phyloP scores from a whole-genome alignment of 2,113 vertebrate genomes.

The Neodontobutis hainanensis region DNA sequence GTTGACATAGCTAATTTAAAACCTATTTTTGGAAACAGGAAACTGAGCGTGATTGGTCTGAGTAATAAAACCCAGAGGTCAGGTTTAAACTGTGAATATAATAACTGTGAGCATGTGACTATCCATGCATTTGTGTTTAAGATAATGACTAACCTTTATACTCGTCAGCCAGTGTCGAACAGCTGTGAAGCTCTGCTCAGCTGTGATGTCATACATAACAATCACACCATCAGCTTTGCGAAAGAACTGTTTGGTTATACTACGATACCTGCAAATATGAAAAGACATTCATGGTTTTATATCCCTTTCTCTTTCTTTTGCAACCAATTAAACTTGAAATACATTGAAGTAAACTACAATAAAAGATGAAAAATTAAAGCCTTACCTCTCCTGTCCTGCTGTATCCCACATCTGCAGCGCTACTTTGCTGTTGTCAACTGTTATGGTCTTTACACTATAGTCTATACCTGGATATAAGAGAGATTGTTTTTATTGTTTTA shows the following conservation, averaged over 20 bases:
- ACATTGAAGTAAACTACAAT: no score
- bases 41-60: no score
- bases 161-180: conserved; percentile 89
- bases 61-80: no score
- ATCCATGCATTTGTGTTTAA: background rate
- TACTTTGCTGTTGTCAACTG: conserved; percentile 83
- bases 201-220: conserved; percentile 91
- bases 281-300: no score
- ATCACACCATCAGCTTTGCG: conserved; percentile 90
- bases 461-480: conserved; percentile 82
- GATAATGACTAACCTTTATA: conserved; percentile 81
- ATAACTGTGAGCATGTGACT: no score
- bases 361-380: background rate
- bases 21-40: no score
- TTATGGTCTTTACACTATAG: conserved; percentile 89
- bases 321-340: no score
- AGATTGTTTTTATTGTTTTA: no score
- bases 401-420: conserved; percentile 95
- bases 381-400: conserved; percentile 90
- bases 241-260: conserved; percentile 96
- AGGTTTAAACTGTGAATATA: no score
- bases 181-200: conserved; percentile 83
- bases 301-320: no score
- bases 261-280: conserved; percentile 82
- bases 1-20: no score